Base-by-base conservation (phyloP, 1,140 invertebrate genomes). In the Diploscapter pachys region DNA sequence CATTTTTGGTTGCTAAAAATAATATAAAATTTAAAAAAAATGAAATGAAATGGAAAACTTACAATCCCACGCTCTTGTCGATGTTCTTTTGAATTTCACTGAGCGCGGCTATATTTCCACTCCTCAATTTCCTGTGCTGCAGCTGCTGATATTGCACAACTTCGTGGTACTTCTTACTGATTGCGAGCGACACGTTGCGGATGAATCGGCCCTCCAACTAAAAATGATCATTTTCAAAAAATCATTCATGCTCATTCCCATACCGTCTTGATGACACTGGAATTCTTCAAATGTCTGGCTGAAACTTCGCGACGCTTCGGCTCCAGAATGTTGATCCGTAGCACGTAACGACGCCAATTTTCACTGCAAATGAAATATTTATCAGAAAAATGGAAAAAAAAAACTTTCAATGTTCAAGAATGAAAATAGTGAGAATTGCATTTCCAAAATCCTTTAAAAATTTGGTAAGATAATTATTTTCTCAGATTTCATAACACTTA, bases 201-300 rank as follows among this genome's bases (percentile, higher is more conserved):
- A 89, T 77, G 71, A 88, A 89, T 8, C 75, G 76, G 6, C 78
- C 81, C 77, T 90, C 89, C 74, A 90, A 85, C 77, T 85, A 87
- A 6, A 68, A 2, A 8, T 2, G 51, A 9, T 65, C 13, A 65
- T 50, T 49, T 50, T 68, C 56, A 59, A 59, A 59, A 59, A 59
- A 11, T 59, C 57, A 59, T 48, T 48, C 31, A 64, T 5, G 51
- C 51, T 8, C 51, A 8, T 64, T 5, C 31, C 57, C 61, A n/a
- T 5, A 72, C 59, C 61, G 66, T 64, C n/a, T 66, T 73, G 65
- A 83, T 64, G 50, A 85, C 79, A 52, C 48, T 31, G 6, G 64
- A 52, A 5, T 81, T 67, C 31, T 74, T 77, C 13, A 84, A 52
- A 73, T 83, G 79, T 61, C 73, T 72, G 50, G 82, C 77, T n/a